These are phyloP conservation scores for Drosophila lacicola DNA, from an alignment of 2,888 invertebrate genomes.

Conservation along the genomic window DNA sequence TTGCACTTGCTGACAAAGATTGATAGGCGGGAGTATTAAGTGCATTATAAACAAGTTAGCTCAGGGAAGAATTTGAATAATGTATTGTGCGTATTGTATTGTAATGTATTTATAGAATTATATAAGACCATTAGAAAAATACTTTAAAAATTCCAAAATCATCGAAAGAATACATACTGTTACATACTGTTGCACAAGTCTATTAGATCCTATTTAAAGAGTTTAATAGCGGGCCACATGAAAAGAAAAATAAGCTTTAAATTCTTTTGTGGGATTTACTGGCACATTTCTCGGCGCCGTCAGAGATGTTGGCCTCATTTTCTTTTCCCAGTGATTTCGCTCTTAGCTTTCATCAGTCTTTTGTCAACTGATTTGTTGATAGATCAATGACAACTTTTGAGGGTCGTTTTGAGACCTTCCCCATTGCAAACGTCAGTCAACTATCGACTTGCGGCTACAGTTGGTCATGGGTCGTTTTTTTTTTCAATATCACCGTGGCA, in stretches of 20 bases:
- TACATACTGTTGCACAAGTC: neutral
- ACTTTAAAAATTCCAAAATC: too few species aligned
- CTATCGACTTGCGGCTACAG: too few species aligned
- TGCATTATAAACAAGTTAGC: conserved; percentile 56
- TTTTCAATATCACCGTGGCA: too few species aligned
- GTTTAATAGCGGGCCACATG: neutral
- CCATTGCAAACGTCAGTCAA: too few species aligned
- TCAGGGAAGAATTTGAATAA: too few species aligned
- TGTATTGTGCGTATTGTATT: too few species aligned
- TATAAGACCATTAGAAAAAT: too few species aligned
- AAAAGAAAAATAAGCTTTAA: conserved; percentile 46
- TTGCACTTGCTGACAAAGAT: conserved; percentile 58
- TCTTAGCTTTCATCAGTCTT: conserved; percentile 6
- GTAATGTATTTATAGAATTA: too few species aligned
- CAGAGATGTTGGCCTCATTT: conserved; percentile 15
- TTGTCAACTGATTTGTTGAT: conserved; percentile 57
- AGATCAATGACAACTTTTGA: neutral
- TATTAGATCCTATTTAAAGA: neutral
- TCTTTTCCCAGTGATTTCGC: conserved; percentile 8
- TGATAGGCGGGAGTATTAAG: conserved; percentile 52
- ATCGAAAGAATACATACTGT: neutral
- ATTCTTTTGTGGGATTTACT: conserved; percentile 43
- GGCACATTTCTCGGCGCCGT: conserved; percentile 2
- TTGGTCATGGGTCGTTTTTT: too few species aligned
- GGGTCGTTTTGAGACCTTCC: too few species aligned